Conservation (phyloP, 2,888 invertebrate genomes). For the Hipparchia semele region DNA sequence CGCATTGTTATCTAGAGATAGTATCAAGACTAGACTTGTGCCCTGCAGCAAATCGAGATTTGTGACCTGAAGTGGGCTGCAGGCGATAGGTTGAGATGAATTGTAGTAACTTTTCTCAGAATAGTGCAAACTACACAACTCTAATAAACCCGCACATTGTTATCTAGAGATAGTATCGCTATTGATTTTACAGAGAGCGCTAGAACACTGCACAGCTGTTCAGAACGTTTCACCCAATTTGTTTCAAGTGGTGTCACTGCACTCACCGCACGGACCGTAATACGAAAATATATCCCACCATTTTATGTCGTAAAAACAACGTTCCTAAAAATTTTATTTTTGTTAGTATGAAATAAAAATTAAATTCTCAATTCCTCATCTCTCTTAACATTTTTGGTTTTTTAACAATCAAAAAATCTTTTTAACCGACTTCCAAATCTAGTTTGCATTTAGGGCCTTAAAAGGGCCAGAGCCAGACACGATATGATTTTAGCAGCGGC, state of each 20-base stretch:
- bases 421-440: too few relatives aligned
- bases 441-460: too few relatives aligned
- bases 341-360: not conserved
- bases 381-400: too few relatives aligned
- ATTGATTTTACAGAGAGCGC: slow-evolving; percentile 31
- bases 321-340: not conserved
- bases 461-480: too few relatives aligned
- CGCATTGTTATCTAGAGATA: too few relatives aligned
- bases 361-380: too few relatives aligned
- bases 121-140: slow-evolving; percentile 7
- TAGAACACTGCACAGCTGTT: slow-evolving; percentile 27
- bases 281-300: not conserved
- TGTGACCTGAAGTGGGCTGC: too few relatives aligned
- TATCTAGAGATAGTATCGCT: slow-evolving; percentile 31
- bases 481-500: too few relatives aligned
- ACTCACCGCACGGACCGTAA: not conserved
- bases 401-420: too few relatives aligned
- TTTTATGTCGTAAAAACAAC: slow-evolving; percentile 15
- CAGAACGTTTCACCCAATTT: slow-evolving; percentile 32
- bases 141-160: slow-evolving; percentile 11
- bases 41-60: too few relatives aligned
- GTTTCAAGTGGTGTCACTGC: slow-evolving; percentile 22
- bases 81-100: too few relatives aligned
- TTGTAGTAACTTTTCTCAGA: not conserved
- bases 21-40: too few relatives aligned